Evolutionary conservation across 2,888 invertebrate species (phyloP), one percentile per base, ranked within the genome.

Genomic region (Apeira syringaria): DNA sequence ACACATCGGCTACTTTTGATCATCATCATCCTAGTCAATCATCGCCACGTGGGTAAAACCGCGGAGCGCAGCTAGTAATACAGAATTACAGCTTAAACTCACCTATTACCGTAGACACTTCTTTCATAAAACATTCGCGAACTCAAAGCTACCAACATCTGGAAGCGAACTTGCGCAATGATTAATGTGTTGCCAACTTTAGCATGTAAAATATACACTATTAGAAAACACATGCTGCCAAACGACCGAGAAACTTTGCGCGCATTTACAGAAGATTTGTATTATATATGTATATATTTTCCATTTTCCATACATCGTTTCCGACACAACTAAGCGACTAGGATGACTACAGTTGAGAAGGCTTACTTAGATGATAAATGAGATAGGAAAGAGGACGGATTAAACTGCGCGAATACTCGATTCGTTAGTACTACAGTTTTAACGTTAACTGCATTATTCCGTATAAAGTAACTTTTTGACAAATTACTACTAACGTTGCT

Each of bases 141-240:
- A 41, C 51, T 61, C 50, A 53, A 15, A 33, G 34, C 39, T 35
- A 27, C 61, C 54, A 50, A 47, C 71, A 66, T 71, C 59, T 73
- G 71, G 57, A 61, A 43, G 38, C 47, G 43, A 72, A 72, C 61
- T 71, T 62, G 30, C 36, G 34, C 40, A 47, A 67, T 77, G 76
- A 77, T 76, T 73, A 69, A 74, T 69, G 72, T 61, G 67, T 67
- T 71, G 29, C 56, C 52, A 65, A 72, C 63, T 72, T 64, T 36
- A 45, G 39, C 50, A 59, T 59, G 59, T 65, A 61, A 62, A 67
- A 62, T 64, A 60, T 56, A 53, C 58, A 61, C 47, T 49, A 48
- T 48, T 47, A 45, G 34, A 59, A 52, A 54, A 53, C 56, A 61
- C 56, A 59, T 61, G 61, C 33, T 64, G 66, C 47, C 47, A 46